Evolutionary conservation across 2,888 invertebrate genomes (phyloP), one percentile per base, ranked within the genome.

Genomic region (Dynastes hyllus): DNA sequence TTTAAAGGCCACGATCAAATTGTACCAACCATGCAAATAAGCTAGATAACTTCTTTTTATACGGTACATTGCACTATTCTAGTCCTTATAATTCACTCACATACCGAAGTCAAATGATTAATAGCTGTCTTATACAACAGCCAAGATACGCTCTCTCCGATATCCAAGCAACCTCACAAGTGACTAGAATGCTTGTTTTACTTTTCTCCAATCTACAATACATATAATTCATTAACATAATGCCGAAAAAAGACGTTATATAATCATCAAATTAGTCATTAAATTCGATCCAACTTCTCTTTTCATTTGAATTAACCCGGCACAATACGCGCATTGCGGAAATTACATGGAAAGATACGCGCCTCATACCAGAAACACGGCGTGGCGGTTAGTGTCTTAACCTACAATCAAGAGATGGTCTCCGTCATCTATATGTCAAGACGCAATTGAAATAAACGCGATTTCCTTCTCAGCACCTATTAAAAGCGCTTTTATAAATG

Each of bases 291-390:
- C 55, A 8, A 22, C 8, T 5, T 5, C 22, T 58, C 16, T 58
- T 27, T 58, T 58, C 55, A 58, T 58, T 22, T 58, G 27, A 58
- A 58, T 58, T 58, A 58, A 22, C 22, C 6, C 9, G 22, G 22
- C 27, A 27, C 22, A 58, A 58, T 58, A 22, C 22, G 22, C 55
- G 16, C n/a, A 22, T 58, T 22, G 22, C 22, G 55, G 55, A 58
- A 58, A 58, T 58, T 58, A 58, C 16, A 22, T 8, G 55, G 55
- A 58, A 58, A 58, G 6, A 58, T 58, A 58, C 55, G 22, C 55
- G 22, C 16, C 9, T 58, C 22, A 22, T 58, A 22, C 27, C 8
- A 58, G 55, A 58, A 16, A 22, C 22, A 22, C 22, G 2, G 22
- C 13, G 55, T 6, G 2, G 22, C 13, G 55, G 13, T 55, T 55